Base-by-base conservation (phyloP, 2,113 vertebrate species). In the Solenodon paradoxus region DNA sequence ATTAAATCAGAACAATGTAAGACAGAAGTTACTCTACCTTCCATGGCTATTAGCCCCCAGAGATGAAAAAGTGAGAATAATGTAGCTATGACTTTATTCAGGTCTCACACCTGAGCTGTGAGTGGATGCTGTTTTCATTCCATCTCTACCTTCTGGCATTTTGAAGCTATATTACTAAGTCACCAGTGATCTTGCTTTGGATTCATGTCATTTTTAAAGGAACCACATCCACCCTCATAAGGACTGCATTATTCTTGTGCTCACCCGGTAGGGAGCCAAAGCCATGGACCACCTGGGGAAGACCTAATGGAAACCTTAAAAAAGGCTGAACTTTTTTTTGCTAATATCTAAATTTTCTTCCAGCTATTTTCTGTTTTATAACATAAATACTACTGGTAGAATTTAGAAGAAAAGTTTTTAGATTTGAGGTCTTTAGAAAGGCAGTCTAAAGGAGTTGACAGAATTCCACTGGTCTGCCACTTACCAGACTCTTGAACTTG, bases 221-320 rank as follows among this genome's bases (percentile, higher is more conserved):
- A 47, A 63, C 24, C 15, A 47, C n/a, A 30, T 15, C 17, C 16
- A 32, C 22, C 38, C 42, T 84, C 35, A 49, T 17, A 47, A 10
- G n/a, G 15, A 66, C n/a, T 11, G 7, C 53, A 57, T 38, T 59
- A 49, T n/a, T 94, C 5, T 30, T 47, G 22, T 17, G 7, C 42
- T 81, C 93, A 64, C 64, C 9, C 57, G 51, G n/a, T 42, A 53
- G 47, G 30, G 40, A 85, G 35, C 42, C 30, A 79, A 30, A 47
- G 64, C 30, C 72, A 64, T 45, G 9, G 35, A 42, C 24, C 28
- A 79, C 42, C 57, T 63, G 72, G 35, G 55, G 10, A 59, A 57
- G 45, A 59, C 8, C n/a, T 87, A 86, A 83, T 17, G 32, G 59
- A 64, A 95, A 77, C 5, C 42, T 42, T 80, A 93, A 35, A 57